Evolutionary conservation across 2,888 invertebrate species (phyloP).

Genomic region (Fabriciana adippe): DNA sequence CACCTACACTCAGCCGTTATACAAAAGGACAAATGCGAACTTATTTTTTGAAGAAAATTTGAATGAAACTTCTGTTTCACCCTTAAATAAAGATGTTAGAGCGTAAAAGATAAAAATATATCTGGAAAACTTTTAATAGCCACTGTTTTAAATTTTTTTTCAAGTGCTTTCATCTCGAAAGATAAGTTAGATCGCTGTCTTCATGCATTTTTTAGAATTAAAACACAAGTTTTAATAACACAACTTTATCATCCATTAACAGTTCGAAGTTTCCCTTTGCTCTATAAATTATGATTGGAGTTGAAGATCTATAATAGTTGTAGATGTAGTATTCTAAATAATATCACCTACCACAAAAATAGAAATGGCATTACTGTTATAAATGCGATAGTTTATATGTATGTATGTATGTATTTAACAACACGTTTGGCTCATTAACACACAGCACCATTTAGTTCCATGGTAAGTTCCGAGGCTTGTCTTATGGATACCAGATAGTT

Average conservation of each 20-base stretch:
- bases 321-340: too few species aligned
- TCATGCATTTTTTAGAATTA: slow-evolving; percentile 34
- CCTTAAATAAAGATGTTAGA: slow-evolving; percentile 9
- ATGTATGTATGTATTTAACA: too few species aligned
- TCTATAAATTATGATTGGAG: slow-evolving; percentile 11
- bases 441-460: too few species aligned
- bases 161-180: slow-evolving; percentile 11
- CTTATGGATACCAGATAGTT: too few species aligned
- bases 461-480: too few species aligned
- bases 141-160: slow-evolving; percentile 27
- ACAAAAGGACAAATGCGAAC: neutral
- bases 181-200: slow-evolving; percentile 14
- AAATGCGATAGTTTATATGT: too few species aligned
- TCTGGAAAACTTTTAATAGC: slow-evolving; percentile 32
- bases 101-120: slow-evolving; percentile 21
- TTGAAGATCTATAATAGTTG: too few species aligned
- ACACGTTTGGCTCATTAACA: too few species aligned
- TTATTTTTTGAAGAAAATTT: neutral
- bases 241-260: slow-evolving; percentile 25
- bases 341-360: too few species aligned
- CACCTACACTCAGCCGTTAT: neutral
- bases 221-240: slow-evolving; percentile 38
- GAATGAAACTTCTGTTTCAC: neutral
- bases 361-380: too few species aligned
- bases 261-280: slow-evolving; percentile 21